These are phyloP conservation scores for Anniella stebbinsi DNA, from an alignment of 2,797 vertebrate species.

Conservation along the genomic window DNA sequence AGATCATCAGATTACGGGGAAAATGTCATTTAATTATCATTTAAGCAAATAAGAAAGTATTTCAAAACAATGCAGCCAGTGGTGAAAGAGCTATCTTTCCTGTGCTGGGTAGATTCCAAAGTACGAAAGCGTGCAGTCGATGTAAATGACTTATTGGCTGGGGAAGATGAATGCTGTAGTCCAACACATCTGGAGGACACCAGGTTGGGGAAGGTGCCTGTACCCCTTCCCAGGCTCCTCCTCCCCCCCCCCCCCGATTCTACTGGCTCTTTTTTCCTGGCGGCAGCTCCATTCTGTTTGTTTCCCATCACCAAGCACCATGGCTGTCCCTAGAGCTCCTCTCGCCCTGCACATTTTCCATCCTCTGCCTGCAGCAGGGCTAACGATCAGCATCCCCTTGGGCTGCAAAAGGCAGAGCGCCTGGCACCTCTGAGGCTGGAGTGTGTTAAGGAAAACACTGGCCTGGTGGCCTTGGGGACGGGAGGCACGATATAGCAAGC, in stretches of 20 bases:
- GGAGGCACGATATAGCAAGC: neutral
- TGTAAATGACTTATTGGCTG: too few relatives aligned
- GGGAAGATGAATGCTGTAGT: too few relatives aligned
- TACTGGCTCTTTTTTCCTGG: neutral
- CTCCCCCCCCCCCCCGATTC: neutral
- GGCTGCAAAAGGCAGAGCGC: neutral
- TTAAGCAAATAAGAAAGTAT: too few relatives aligned
- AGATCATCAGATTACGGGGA: too few relatives aligned
- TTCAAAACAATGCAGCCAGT: too few relatives aligned
- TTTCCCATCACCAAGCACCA: neutral
- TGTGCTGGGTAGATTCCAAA: too few relatives aligned
- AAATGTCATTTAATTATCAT: too few relatives aligned
- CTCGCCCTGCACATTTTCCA: neutral
- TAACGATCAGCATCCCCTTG: constrained; percentile 10
- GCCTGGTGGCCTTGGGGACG: neutral
- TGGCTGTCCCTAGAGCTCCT: neutral
- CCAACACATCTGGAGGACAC: too few relatives aligned
- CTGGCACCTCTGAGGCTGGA: neutral
- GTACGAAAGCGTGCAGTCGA: too few relatives aligned
- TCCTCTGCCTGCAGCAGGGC: neutral
- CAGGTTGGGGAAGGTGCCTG: neutral
- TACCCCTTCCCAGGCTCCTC: neutral
- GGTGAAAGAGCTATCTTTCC: too few relatives aligned
- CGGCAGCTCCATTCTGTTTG: neutral
- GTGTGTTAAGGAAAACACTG: neutral